Evolutionary conservation across 2,797 vertebrate species (phyloP).

Genomic region (Ispidina picta): DNA sequence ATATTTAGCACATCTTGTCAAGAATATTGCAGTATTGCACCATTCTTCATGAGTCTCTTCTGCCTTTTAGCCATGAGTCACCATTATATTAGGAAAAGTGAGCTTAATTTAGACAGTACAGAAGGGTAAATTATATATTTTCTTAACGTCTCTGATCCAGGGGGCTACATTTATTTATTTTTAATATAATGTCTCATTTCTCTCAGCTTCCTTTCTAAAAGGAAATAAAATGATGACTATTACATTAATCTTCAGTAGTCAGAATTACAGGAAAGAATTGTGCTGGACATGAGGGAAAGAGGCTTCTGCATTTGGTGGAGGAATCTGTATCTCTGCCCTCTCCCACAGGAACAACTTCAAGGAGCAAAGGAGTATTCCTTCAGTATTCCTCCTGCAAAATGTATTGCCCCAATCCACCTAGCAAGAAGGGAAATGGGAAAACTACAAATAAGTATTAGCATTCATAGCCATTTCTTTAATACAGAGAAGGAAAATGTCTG

Average conservation of each 20-base stretch:
- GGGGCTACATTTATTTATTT: not conserved
- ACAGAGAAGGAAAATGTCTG: not conserved
- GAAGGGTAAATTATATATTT: not conserved
- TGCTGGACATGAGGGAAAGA: not conserved
- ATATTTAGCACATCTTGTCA: conserved; percentile 1
- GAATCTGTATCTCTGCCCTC: not conserved
- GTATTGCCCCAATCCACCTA: not conserved
- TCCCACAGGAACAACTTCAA: not conserved
- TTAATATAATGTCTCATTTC: not conserved
- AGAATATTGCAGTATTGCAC: not conserved
- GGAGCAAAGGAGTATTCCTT: not conserved
- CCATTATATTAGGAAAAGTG: not conserved
- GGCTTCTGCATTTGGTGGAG: not conserved
- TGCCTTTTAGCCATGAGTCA: conserved; percentile 26
- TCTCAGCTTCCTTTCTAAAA: not conserved
- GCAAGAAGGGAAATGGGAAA: not conserved
- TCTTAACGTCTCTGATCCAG: not conserved
- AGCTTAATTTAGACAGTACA: not conserved
- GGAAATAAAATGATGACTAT: not conserved
- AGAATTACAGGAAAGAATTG: not conserved
- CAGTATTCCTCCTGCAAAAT: not conserved
- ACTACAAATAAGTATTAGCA: not conserved
- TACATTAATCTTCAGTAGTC: not conserved
- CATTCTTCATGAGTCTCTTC: not conserved
- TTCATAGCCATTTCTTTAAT: not conserved